Conservation (phyloP, 53 echinoderm and acorn worm genomes). For the Echinarachnius parma region DNA sequence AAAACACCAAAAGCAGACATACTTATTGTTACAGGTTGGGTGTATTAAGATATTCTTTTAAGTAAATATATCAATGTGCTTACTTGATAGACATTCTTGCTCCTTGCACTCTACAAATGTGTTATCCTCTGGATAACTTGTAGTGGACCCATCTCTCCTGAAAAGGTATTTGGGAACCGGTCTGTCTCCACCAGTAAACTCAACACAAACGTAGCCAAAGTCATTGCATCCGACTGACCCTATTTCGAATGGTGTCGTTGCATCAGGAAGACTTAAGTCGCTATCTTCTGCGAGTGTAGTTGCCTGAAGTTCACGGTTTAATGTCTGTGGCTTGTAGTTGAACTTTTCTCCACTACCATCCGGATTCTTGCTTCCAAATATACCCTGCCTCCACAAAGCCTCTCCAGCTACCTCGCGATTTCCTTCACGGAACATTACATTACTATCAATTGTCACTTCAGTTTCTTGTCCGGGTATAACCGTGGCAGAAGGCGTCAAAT, state of each 20-base stretch:
- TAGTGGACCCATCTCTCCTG: constrained; percentile 50
- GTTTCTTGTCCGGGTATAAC: constrained; percentile 27
- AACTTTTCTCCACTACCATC: constrained; percentile 76
- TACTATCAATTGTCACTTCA: constrained; percentile 14
- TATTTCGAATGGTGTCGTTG: constrained; percentile 57
- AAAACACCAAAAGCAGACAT: too few species aligned
- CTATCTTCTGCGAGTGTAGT: constrained; percentile 38
- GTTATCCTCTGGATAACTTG: constrained; percentile 21
- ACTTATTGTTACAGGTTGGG: too few species aligned
- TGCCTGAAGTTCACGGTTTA: constrained; percentile 37
- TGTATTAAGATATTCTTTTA: too few species aligned
- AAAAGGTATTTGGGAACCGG: constrained; percentile 56
- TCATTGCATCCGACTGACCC: constrained; percentile 78
- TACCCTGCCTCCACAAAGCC: constrained; percentile 70
- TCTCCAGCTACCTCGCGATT: constrained; percentile 49
- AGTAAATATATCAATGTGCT: too few species aligned
- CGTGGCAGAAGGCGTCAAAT: constrained; percentile 6
- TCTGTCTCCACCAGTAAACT: constrained; percentile 70
- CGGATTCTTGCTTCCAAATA: constrained; percentile 67
- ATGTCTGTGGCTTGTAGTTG: constrained; percentile 33
- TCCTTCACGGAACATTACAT: neutral
- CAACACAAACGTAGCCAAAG: constrained; percentile 69
- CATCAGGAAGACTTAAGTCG: constrained; percentile 30
- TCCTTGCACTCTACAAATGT: constrained; percentile 61
- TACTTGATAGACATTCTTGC: constrained; percentile 70